Conservation (phyloP, 23 tunicate species). For the Diplosoma virens region DNA sequence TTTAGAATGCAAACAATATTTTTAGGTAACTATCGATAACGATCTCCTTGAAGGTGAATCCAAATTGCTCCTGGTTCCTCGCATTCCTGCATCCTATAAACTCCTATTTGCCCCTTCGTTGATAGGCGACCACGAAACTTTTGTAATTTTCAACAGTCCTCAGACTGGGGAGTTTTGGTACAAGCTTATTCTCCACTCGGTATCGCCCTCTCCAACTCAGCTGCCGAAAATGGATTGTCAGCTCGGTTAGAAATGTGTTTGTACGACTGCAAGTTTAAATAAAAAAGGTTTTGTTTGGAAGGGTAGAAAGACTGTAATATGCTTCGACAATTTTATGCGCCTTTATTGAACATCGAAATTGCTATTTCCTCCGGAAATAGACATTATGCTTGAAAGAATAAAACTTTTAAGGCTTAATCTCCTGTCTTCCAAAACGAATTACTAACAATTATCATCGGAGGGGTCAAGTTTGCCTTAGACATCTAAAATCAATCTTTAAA, state of each 20-base stretch:
- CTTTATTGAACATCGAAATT: too few species aligned
- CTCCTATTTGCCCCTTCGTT: constrained; percentile 44
- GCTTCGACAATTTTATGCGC: too few species aligned
- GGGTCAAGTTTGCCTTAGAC: too few species aligned
- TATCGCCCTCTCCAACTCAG: constrained; percentile 62
- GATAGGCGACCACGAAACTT: constrained; percentile 42
- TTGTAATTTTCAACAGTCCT: constrained; percentile 61
- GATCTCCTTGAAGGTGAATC: constrained; percentile 47
- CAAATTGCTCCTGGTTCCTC: constrained; percentile 36
- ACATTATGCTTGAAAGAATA: too few species aligned
- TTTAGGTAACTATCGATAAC: constrained; percentile 45
- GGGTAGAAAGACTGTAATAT: too few species aligned
- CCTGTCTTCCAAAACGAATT: too few species aligned
- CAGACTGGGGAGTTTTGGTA: constrained; percentile 98
- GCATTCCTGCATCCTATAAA: constrained; percentile 43
- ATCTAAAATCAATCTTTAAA: too few species aligned
- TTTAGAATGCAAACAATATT: background rate
- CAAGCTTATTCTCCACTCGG: constrained; percentile 50
- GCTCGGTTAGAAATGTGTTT: constrained; percentile 13
- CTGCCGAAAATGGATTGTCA: constrained; percentile 84
- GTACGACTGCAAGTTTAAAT: too few species aligned
- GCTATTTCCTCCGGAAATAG: too few species aligned
- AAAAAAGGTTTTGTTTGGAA: too few species aligned
- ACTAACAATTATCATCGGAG: too few species aligned
- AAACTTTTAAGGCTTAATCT: too few species aligned